Evolutionary conservation across 2,888 invertebrate species (phyloP), one percentile per base, ranked within the genome.

Genomic region (Lasioglossum oenotherae): DNA sequence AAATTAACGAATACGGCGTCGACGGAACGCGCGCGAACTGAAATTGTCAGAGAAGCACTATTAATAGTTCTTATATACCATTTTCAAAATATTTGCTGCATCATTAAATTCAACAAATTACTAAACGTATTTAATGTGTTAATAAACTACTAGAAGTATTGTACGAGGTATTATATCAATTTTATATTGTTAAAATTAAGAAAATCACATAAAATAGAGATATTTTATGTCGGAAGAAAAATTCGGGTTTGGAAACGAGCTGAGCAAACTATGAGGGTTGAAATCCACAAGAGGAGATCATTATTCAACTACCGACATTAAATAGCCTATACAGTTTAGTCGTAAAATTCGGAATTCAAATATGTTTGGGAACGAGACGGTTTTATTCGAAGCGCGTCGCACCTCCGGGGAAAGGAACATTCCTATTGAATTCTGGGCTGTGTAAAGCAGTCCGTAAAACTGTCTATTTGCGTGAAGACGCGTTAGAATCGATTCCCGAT

Each of bases 1-100:
- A 57, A 81, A 81, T 31, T 44, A 46, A 69, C 12, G 81, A 57
- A 74, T 41, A 46, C 27, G 46, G 16, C 10, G 14, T 10, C 41
- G 57, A 38, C 53, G 53, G 35, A 35, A 31, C 53, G 53, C 46
- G 46, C 38, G 16, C 69, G 2, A 27, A 49, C 31, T 31, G 64
- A n/a, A 53, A 53, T 53, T 53, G 23, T 44, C 12, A 44, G 44
- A 12, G 12, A 12, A 12, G 12, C 44, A 0, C 44, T 12, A 44
- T 44, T 44, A 12, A 12, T 12, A 12, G 44, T 3, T 12, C 3
- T 10, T 10, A 12, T 10, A 12, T 44, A 12, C 12, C 44, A 44
- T 44, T 44, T 44, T 12, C 12, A 44, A 44, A 44, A 44, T 44
- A 44, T 44, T 2, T 12, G 12, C 2, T 41, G 41, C 41, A 41